These are phyloP conservation scores for Yponomeuta cagnagella DNA, from an alignment of 2,888 invertebrate species.

Conservation along the genomic window DNA sequence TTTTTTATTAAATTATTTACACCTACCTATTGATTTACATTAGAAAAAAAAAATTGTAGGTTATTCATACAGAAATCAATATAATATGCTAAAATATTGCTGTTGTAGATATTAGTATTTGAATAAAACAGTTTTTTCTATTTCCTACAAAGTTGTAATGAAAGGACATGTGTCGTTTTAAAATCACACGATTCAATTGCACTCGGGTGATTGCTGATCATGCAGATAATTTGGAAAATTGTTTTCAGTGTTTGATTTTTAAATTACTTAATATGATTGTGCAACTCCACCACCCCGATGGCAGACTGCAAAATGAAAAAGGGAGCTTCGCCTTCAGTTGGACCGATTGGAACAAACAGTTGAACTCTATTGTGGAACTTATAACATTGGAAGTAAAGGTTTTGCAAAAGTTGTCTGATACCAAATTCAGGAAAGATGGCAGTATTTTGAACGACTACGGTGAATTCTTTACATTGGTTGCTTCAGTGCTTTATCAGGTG, in stretches of 20 bases:
- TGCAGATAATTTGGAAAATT: background rate
- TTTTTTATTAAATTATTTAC: too few relatives aligned
- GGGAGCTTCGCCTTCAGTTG: slow-evolving; percentile 53
- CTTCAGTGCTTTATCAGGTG: slow-evolving; percentile 44
- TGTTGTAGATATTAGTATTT: too few relatives aligned
- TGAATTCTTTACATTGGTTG: slow-evolving; percentile 46
- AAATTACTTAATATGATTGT: slow-evolving; percentile 47
- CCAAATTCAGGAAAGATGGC: slow-evolving; percentile 29
- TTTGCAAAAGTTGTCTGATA: slow-evolving; percentile 36
- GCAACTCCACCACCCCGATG: slow-evolving; percentile 56
- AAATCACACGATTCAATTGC: too few relatives aligned
- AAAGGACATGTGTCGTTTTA: too few relatives aligned
- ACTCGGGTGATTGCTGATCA: too few relatives aligned
- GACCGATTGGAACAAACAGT: slow-evolving; percentile 51
- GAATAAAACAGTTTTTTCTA: too few relatives aligned
- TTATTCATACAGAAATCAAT: too few relatives aligned
- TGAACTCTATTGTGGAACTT: slow-evolving; percentile 54
- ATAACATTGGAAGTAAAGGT: slow-evolving; percentile 47
- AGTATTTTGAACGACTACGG: slow-evolving; percentile 29
- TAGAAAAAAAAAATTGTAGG: too few relatives aligned
- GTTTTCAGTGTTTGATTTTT: slow-evolving; percentile 51
- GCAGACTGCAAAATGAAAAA: slow-evolving; percentile 37
- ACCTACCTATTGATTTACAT: too few relatives aligned
- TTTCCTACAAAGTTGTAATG: too few relatives aligned
- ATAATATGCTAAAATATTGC: too few relatives aligned